These are phyloP conservation scores for Clarias platycephalus DNA, from an alignment of 2,797 vertebrate species.

Conservation along the genomic window DNA sequence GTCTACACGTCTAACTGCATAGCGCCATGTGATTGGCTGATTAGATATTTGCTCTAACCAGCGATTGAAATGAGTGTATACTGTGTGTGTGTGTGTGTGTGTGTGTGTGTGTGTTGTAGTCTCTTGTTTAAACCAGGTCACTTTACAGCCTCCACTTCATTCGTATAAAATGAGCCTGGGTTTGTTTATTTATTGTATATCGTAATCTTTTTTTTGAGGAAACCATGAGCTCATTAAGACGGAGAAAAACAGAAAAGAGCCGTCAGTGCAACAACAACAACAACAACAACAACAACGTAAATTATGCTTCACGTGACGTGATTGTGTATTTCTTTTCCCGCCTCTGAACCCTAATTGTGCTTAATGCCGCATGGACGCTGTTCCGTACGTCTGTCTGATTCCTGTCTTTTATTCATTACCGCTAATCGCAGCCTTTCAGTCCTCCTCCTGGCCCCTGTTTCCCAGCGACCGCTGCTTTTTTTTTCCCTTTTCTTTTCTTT, in stretches of 20 bases:
- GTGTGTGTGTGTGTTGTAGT: neutral
- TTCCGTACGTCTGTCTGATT: neutral
- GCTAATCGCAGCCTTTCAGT: constrained; percentile 21
- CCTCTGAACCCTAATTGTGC: neutral
- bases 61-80: too few species aligned
- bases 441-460: constrained; percentile 1
- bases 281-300: neutral
- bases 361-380: neutral
- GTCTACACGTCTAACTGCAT: too few species aligned
- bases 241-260: neutral
- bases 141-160: neutral
- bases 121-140: neutral
- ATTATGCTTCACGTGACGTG: neutral
- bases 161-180: neutral
- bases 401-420: constrained; percentile 9
- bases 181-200: neutral
- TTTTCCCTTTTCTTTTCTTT: too few species aligned
- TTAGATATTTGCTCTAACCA: too few species aligned
- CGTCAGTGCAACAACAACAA: neutral
- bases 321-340: neutral
- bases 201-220: too few species aligned
- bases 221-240: neutral
- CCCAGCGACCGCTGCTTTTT: neutral
- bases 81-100: neutral
- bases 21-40: neutral